Base-by-base conservation (phyloP, 1,140 invertebrate species). In the Achatina immaculata region DNA sequence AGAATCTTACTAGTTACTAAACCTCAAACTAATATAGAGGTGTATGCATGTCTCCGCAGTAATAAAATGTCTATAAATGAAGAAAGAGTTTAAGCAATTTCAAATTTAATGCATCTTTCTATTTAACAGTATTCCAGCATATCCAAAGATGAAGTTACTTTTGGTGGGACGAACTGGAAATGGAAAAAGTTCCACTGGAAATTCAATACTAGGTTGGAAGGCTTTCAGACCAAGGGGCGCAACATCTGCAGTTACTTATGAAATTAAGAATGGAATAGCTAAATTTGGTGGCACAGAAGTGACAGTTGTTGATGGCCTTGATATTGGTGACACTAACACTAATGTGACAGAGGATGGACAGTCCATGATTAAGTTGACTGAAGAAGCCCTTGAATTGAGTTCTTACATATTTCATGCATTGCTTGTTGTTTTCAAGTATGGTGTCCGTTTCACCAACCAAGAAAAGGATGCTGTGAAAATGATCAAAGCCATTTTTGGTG, bases 381-480 rank as follows among this genome's bases (percentile, higher is more conserved):
- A 69, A 42, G 11, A 4, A 43, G n/a, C 40, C 68, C 2, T 42
- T 4, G 4, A 19, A 3, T 6, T 69, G 38, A 69, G 3, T 1
- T 24, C 36, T 1, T 11, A 69, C 36, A 28, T 19, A 9, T 69
- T 69, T 28, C 36, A 40, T 40, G 68, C 68, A 24, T 24, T 62
- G 51, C 0, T 83, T 83, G 48, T 83, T 84, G 24, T 77, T 89
- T 11, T 80, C 85, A 36, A 88, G 88, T 87, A 85, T 87, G 38
- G 89, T 87, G 84, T 87, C 87, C 77, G 14, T 65, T 45, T 48
- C 43, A 69, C 31, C 19, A 38, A 68, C 38, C 51, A 55, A 2
- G 31, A 77, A n/a, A 21, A n/a, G 40, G 24, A 62, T 31, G n/a
- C 74, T 6, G 31, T 38, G 21, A 11, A 9, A 28, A 40, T 40